Base-by-base conservation (phyloP, 2,888 invertebrate species). In the Papilio protenor region DNA sequence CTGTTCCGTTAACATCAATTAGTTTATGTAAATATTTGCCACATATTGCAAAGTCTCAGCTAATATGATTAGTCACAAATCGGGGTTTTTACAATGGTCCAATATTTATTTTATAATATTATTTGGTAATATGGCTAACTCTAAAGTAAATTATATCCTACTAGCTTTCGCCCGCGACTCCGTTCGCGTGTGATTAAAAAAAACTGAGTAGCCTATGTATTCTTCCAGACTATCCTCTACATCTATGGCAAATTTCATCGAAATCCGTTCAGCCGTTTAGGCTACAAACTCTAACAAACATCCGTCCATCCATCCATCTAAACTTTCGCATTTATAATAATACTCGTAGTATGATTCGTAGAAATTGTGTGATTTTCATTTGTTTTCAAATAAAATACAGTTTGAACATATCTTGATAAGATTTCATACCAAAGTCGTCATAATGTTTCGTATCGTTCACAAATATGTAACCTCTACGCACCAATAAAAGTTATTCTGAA, bases 1-100 rank as follows among this genome's bases (percentile, higher is more conserved):
- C 73, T 40, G 73, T 73, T 73, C 40, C 73, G 57, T 5, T 57
- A 18, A 47, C 33, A 73, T 57, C 73, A 57, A 73, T 73, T 55
- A 52, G 27, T 71, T 71, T 71, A 45, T 21, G 57, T 55, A 73
- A 57, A 73, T 11, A 33, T 27, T 52, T 10, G 52, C n/a, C 49
- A 55, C 27, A 27, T 55, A 72, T 52, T 52, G 33, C 72, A 55
- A 47, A 8, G 33, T 73, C 33, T 55, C 21, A 59, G 8, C 57
- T 64, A 18, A 64, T 18, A 33, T 33, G 18, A 33, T 33, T 33
- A 64, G 10, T 59, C 27, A 64, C 18, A 6, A 33, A 18, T 18
- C 16, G 33, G 16, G 27, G 27, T 16, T 64, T 64, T 64, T 64
- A 64, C 57, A 33, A 33, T 18, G 18, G 64, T 64, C 18, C 27